These are phyloP conservation scores for Bellardia bayeri DNA, from an alignment of 2,888 invertebrate genomes.

Conservation along the genomic window DNA sequence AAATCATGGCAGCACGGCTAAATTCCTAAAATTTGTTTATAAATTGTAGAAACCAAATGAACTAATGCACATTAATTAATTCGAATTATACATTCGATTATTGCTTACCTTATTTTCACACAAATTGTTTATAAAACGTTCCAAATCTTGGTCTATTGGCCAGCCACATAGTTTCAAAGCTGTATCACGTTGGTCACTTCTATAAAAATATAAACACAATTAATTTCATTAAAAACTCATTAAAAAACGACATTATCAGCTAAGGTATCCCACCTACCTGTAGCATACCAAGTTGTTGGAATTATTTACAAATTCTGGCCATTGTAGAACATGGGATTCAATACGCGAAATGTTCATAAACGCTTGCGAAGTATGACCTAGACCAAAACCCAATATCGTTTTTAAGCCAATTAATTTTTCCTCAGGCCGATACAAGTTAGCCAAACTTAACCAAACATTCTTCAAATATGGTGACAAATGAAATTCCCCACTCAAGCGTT, in stretches of 20 bases:
- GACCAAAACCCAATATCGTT: constrained; percentile 82
- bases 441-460: constrained; percentile 89
- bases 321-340: constrained; percentile 81
- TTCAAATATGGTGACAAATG: constrained; percentile 90
- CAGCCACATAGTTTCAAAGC: constrained; percentile 95
- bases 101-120: constrained; percentile 86
- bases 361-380: constrained; percentile 79
- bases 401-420: constrained; percentile 87
- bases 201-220: constrained; percentile 77
- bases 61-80: not conserved
- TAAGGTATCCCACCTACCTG: constrained; percentile 75
- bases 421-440: constrained; percentile 86
- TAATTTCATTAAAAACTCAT: not conserved
- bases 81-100: not conserved
- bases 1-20: constrained; percentile 95
- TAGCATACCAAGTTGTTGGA: constrained; percentile 81
- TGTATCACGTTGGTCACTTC: constrained; percentile 88
- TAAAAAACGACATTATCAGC: constrained; percentile 9
- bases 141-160: constrained; percentile 91
- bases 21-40: constrained; percentile 85
- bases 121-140: constrained; percentile 87
- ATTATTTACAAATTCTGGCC: constrained; percentile 83
- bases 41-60: not conserved
- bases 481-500: constrained; percentile 90
- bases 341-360: constrained; percentile 81